Conservation (phyloP, 2,113 vertebrate species). For the Ageneiosus marmoratus region DNA sequence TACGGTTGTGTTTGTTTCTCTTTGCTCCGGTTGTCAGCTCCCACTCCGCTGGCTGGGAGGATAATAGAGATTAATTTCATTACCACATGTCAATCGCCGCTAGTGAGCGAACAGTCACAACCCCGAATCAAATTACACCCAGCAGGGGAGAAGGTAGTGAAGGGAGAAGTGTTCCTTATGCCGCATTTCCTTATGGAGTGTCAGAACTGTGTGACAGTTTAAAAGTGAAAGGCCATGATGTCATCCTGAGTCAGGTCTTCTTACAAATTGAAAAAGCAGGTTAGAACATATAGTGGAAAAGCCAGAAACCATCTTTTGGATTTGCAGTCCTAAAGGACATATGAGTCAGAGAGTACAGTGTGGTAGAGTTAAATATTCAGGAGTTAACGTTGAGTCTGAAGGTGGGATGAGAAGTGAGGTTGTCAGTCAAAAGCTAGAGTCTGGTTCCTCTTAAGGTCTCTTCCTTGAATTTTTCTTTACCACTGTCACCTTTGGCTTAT, state of each 20-base stretch:
- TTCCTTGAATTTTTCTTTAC: background rate
- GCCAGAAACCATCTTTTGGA: background rate
- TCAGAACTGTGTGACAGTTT: background rate
- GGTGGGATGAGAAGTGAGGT: conserved; percentile 18
- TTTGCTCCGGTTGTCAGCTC: conserved; percentile 37
- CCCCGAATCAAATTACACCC: conserved; percentile 64
- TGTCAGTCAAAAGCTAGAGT: conserved; percentile 40
- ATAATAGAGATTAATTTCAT: conserved; percentile 66
- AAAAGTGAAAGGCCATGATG: conserved; percentile 14
- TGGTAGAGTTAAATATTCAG: background rate
- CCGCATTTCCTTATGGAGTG: background rate
- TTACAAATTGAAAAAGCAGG: conserved; percentile 2
- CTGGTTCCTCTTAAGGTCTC: background rate
- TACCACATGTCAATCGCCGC: conserved; percentile 62
- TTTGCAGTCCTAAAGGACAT: conserved; percentile 29
- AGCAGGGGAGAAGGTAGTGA: conserved; percentile 24
- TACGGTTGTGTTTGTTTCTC: conserved; percentile 14
- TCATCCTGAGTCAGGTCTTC: background rate
- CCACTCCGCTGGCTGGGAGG: conserved; percentile 31
- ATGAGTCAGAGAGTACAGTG: conserved; percentile 5
- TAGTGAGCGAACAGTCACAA: conserved; percentile 64
- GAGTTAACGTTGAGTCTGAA: background rate
- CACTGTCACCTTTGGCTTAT: background rate
- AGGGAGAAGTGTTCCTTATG: conserved; percentile 39
- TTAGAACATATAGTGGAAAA: background rate